Base-by-base conservation (phyloP, 2,888 invertebrate genomes). In the Xanthorhoe designata region DNA sequence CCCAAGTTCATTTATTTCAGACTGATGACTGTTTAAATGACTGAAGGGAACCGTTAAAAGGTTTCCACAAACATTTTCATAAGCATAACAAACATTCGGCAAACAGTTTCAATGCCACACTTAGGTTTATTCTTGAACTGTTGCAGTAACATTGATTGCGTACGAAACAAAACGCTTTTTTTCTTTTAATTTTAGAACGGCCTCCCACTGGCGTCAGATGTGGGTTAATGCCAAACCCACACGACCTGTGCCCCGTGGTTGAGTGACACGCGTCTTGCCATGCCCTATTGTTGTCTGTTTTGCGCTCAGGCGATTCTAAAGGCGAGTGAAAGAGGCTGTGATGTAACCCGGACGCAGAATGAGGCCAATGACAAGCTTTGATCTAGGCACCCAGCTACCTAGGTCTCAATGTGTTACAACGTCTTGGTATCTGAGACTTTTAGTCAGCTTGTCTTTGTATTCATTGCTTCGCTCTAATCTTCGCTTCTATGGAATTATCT, bases 181-280 rank as follows among this genome's bases (percentile, higher is more conserved):
- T 85, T 78, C 82, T 79, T 84, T 84, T 86, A 87, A 86, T 87
- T 88, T 90, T 89, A 88, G 89, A 89, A 84, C 85, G 87, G 82
- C 92, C 90, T 89, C 92, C 92, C 90, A 91, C 92, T 81, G 85
- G 86, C 81, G 77, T 69, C 74, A 62, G 77, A 81, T 87, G 91
- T 92, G 84, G 92, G 92, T 92, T 91, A 92, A 91, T 91, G 92
- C 88, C 90, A 90, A 87, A 78, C 90, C 90, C 87, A 90, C 90
- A 83, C 87, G 83, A 87, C 88, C 87, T 85, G 83, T 79, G 83
- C 78, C 82, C 85, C 82, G 64, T 56, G 68, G 75, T 77, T 84
- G 87, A 87, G 78, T 88, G 87, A 87, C 88, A 87, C 75, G 78
- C 79, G 77, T 81, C 82, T 83, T 59, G 51, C 50, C 73, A 71